phyloP scores from a whole-genome alignment of 2,797 vertebrate species.

The Epinephelus coioides region DNA sequence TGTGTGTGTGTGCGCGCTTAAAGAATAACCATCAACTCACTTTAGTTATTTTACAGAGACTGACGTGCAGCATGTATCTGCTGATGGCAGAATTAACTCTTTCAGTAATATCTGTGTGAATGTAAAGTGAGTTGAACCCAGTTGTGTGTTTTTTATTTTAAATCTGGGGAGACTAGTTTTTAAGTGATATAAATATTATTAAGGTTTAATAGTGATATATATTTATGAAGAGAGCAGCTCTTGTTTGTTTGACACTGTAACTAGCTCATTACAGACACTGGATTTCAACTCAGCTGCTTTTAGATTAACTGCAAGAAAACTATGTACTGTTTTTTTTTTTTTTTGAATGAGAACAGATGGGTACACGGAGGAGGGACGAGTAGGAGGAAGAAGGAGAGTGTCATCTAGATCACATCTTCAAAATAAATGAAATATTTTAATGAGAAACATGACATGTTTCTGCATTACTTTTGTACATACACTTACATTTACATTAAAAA shows the following conservation, averaged over 20 bases:
- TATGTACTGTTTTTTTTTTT: no score
- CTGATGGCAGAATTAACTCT: neutral
- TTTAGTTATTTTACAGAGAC: neutral
- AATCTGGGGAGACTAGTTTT: conserved; percentile 17
- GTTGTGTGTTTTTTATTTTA: conserved; percentile 1
- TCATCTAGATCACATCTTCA: conserved; percentile 13
- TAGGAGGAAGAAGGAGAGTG: neutral
- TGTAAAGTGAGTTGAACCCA: conserved; percentile 11
- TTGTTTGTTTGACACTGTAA: conserved; percentile 38
- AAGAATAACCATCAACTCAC: neutral
- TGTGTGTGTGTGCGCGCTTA: neutral
- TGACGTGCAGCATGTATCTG: neutral
- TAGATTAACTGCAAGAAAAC: neutral
- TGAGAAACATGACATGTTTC: neutral
- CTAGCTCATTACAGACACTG: conserved; percentile 47
- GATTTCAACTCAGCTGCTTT: conserved; percentile 25
- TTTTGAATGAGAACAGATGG: neutral
- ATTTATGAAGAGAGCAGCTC: conserved; percentile 38
- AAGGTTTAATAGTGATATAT: conserved; percentile 13
- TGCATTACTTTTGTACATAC: no score
- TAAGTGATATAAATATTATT: neutral
- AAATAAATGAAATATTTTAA: conserved; percentile 7
- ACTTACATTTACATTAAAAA: no score
- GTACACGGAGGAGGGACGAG: neutral
- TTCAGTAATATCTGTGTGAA: conserved; percentile 3